Evolutionary conservation across 1,140 invertebrate genomes (phyloP).

Genomic region (Homalodisca vitripennis): DNA sequence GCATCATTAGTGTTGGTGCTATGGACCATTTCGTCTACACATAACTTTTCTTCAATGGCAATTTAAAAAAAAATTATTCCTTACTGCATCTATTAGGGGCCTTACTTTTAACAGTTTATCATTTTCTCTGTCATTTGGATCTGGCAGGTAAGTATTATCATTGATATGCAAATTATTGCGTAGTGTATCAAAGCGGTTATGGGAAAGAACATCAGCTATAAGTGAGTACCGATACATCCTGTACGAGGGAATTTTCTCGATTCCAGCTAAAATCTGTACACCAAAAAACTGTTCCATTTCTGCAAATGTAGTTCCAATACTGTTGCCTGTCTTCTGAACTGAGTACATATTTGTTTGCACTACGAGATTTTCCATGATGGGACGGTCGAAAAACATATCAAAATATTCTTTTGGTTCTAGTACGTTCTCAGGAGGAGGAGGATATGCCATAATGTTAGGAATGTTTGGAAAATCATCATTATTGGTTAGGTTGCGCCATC

Average conservation of each 20-base stretch:
- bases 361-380: constrained; percentile 17
- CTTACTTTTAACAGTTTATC: constrained; percentile 34
- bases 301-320: not conserved
- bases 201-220: constrained; percentile 29
- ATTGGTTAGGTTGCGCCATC: constrained; percentile 2
- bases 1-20: too few relatives aligned
- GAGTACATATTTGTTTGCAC: constrained; percentile 26
- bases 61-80: too few relatives aligned
- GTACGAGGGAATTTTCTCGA: constrained; percentile 4
- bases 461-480: not conserved
- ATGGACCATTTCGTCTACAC: too few relatives aligned
- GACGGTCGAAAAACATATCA: constrained; percentile 16
- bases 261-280: constrained; percentile 12
- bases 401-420: constrained; percentile 19
- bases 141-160: constrained; percentile 28
- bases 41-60: too few relatives aligned
- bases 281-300: constrained; percentile 24
- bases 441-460: too few relatives aligned
- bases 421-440: too few relatives aligned
- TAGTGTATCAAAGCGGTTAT: constrained; percentile 32
- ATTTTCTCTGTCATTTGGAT: constrained; percentile 22
- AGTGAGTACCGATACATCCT: constrained; percentile 21
- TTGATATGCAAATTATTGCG: constrained; percentile 31
- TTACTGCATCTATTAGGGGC: constrained; percentile 22
- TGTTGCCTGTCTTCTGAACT: constrained; percentile 10